Evolutionary conservation across 2,888 invertebrate species (phyloP).

Genomic region (Craniophora ligustri): DNA sequence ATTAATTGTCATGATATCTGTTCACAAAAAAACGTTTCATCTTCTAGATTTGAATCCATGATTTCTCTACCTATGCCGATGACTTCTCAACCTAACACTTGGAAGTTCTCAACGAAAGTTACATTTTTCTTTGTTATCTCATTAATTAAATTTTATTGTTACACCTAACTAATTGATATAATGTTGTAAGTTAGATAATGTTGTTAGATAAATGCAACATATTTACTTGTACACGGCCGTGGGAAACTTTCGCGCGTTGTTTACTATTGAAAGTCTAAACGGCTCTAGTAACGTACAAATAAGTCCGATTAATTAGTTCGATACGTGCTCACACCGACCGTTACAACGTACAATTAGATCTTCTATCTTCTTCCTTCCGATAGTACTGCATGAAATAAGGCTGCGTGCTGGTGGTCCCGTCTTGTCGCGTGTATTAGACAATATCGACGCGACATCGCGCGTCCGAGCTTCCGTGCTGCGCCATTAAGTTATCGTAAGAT

Average conservation of each 20-base stretch:
- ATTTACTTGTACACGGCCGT: constrained; percentile 54
- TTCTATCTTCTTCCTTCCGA: constrained; percentile 50
- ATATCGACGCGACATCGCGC: constrained; percentile 10
- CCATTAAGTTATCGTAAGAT: neutral
- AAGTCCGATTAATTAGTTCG: constrained; percentile 54
- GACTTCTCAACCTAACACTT: too few species aligned
- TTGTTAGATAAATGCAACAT: constrained; percentile 58
- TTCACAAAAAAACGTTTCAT: neutral
- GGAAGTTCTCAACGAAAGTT: constrained; percentile 9
- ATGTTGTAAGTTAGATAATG: constrained; percentile 53
- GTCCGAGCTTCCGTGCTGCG: neutral
- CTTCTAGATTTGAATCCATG: neutral
- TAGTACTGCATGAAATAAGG: constrained; percentile 4
- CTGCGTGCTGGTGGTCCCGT: constrained; percentile 20
- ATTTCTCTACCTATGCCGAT: neutral
- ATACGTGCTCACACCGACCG: constrained; percentile 44
- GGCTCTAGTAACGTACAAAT: constrained; percentile 47
- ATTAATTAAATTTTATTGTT: constrained; percentile 40
- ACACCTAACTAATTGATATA: constrained; percentile 44
- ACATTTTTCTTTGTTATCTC: constrained; percentile 30
- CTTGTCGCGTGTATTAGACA: constrained; percentile 6
- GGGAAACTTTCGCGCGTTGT: constrained; percentile 70
- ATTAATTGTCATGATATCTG: neutral
- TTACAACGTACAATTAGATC: constrained; percentile 45
- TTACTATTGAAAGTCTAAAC: constrained; percentile 58